phyloP scores from a whole-genome alignment of 35 echinoderm and acorn worm genomes.

The Lytechinus variegatus region DNA sequence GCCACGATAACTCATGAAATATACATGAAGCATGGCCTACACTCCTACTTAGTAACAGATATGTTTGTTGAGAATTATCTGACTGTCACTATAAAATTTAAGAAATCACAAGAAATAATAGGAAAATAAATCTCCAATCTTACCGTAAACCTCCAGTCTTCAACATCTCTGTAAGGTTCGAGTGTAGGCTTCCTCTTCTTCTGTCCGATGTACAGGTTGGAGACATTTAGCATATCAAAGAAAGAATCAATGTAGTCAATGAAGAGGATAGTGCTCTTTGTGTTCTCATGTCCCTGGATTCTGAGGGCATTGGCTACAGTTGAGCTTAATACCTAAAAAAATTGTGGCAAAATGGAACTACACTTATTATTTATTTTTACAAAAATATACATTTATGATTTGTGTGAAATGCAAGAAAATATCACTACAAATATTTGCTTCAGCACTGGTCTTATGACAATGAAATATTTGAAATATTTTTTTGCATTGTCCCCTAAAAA shows the following conservation, averaged over 20 bases:
- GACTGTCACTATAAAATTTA: too few species aligned
- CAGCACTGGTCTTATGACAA: too few species aligned
- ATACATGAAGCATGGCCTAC: background rate
- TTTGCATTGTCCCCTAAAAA: too few species aligned
- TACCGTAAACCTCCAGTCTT: conserved; percentile 48
- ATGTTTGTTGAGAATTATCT: background rate
- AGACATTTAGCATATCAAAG: conserved; percentile 68
- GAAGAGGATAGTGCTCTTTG: conserved; percentile 51
- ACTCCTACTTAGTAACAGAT: background rate
- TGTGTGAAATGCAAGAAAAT: too few species aligned
- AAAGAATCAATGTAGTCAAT: conserved; percentile 60
- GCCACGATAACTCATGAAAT: background rate
- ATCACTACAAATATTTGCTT: too few species aligned
- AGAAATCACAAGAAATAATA: too few species aligned
- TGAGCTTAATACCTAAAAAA: conserved; percentile 66
- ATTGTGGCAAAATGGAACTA: background rate
- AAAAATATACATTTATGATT: too few species aligned
- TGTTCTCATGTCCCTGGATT: conserved; percentile 51
- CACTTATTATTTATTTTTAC: background rate
- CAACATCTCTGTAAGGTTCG: conserved; percentile 49
- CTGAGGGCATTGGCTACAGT: conserved; percentile 57
- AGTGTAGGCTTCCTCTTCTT: conserved; percentile 35
- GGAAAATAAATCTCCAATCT: too few species aligned
- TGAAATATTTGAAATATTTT: too few species aligned
- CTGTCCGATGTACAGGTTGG: background rate